Base-by-base conservation (phyloP, 2,113 vertebrate species). In the Thomomys bottae region DNA sequence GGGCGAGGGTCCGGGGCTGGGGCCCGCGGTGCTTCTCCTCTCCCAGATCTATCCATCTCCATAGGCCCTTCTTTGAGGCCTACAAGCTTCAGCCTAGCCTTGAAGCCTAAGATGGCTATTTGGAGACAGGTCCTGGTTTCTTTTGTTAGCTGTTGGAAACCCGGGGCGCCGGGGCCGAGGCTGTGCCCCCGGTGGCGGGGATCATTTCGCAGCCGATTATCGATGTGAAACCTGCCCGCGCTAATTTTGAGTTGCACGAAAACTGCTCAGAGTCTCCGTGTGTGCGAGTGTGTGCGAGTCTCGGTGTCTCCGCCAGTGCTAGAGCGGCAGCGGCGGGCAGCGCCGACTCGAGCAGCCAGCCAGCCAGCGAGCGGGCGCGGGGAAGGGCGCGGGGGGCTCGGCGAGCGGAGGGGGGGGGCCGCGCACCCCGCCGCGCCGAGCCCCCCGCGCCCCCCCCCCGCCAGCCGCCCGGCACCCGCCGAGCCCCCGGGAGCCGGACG, bases 211-310 rank as follows among this genome's bases (percentile, higher is more conserved):
- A 96, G 98, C 98, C 98, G 98, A 98, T 99, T 98, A 99, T 99
- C 99, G 98, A 99, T 98, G 98, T 98, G 97, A 98, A 98, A 98
- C 98, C 98, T 98, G 99, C 98, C 98, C 98, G 98, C 98, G 99
- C 99, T 99, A 98, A 98, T 99, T 99, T 99, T 98, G 98, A 99
- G 98, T 98, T 98, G 98, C 98, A 98, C 98, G 97, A 97, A 98
- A 98, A 98, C 98, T 98, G 98, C 98, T 95, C 98, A 98, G 98
- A 97, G 98, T 97, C 95, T 97, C 97, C 96, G 96, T 95, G 96
- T 97, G 94, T 54, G 49, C 49, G 49, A 54, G 49, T 54, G 49
- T 54, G 49, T 54, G 49, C 49, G 49, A 54, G 49, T 96, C 90
- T 89, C 92, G 96, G 93, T 95, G 96, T 95, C 95, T 94, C 95